These are phyloP conservation scores for Hapalemur alaotrensis DNA, from an alignment of 2,797 vertebrate species.

Conservation along the genomic window DNA sequence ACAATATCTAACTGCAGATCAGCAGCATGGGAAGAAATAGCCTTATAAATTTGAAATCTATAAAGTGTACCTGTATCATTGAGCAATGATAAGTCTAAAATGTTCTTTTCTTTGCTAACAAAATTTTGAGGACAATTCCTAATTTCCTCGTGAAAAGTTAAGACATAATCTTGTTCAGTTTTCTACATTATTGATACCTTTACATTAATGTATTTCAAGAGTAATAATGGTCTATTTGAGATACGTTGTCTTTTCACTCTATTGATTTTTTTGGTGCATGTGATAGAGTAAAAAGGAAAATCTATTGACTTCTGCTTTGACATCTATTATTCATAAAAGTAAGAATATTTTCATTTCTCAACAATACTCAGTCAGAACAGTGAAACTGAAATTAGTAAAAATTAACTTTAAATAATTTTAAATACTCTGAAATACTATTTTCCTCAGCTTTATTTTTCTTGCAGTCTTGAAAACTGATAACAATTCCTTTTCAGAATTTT, in stretches of 20 bases:
- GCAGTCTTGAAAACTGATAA: background rate
- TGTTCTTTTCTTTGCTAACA: background rate
- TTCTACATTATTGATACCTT: background rate
- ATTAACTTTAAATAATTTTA: background rate
- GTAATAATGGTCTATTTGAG: background rate
- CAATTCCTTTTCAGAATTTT: background rate
- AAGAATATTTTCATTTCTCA: background rate
- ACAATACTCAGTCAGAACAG: background rate
- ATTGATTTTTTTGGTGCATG: background rate
- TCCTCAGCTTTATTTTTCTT: background rate
- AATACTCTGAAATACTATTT: background rate
- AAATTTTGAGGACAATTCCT: background rate
- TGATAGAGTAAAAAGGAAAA: background rate
- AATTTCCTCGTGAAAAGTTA: constrained; percentile 38
- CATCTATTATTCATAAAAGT: background rate
- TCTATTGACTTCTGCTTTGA: background rate
- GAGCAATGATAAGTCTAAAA: background rate
- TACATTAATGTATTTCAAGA: background rate
- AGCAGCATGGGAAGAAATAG: background rate
- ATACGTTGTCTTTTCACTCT: background rate
- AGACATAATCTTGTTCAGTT: background rate
- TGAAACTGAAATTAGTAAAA: background rate
- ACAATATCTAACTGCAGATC: background rate
- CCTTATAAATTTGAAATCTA: background rate
- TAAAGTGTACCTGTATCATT: background rate